Percentiles rank a stretch among this genome's conserved stretches.
Evolutionary conservation across 2,113 vertebrate species (phyloP).

Genomic region (Symphodus melops): DNA sequence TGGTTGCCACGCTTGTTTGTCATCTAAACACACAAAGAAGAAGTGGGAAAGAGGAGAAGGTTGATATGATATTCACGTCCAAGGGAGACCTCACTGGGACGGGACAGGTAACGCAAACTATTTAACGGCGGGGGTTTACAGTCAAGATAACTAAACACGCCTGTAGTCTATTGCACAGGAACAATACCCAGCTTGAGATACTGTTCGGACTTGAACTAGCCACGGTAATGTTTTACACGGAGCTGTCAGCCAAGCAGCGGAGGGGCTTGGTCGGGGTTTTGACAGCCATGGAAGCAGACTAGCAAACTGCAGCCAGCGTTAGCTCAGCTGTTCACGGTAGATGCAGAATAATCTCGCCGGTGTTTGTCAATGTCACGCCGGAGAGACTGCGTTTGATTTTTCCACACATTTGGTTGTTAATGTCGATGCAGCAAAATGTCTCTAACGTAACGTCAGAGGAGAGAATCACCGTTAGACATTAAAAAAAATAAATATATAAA

Average conservation of each 20-base stretch:
- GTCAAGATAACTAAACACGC: slow-evolving; percentile 43
- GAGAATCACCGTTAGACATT: background rate
- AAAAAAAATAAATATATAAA: no score
- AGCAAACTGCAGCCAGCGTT: slow-evolving; percentile 68
- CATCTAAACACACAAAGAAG: slow-evolving; percentile 44
- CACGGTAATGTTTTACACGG: slow-evolving; percentile 1
- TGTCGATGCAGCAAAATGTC: background rate
- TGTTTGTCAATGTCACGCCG: slow-evolving; percentile 35
- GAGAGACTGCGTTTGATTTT: background rate
- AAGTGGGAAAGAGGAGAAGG: slow-evolving; percentile 44
- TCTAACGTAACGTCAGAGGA: no score
- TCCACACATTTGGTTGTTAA: background rate
- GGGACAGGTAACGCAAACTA: slow-evolving; percentile 67
- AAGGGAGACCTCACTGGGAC: slow-evolving; percentile 74
- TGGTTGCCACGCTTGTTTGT: background rate
- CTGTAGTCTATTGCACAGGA: background rate
- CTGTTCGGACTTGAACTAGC: background rate
- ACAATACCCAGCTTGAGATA: background rate
- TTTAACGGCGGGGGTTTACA: slow-evolving; percentile 20
- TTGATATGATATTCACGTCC: slow-evolving; percentile 67
- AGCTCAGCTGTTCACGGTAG: slow-evolving; percentile 73
- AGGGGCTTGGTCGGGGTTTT: slow-evolving; percentile 61
- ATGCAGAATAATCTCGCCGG: slow-evolving; percentile 44
- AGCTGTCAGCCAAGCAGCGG: slow-evolving; percentile 46
- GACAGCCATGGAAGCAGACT: slow-evolving; percentile 64